Evolutionary conservation across 2,113 vertebrate genomes (phyloP).

Genomic region (Chinchilla lanigera): DNA sequence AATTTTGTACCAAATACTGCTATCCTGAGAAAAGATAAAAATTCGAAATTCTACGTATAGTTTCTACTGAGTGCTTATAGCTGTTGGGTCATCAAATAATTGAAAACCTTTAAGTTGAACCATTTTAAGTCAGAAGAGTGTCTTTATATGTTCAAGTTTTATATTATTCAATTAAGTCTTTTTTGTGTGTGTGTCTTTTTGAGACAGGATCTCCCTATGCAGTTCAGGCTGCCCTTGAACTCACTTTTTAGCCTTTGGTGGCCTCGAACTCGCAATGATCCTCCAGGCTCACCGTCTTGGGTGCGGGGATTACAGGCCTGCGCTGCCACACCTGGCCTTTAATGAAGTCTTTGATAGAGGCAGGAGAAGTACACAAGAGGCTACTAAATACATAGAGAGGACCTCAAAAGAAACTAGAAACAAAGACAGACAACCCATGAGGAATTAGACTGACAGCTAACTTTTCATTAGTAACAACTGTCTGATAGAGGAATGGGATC

Average conservation of each 20-base stretch:
- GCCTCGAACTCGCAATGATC: too few relatives aligned
- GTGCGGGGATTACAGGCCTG: too few relatives aligned
- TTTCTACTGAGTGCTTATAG: not conserved
- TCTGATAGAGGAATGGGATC: not conserved
- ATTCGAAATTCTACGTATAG: not conserved
- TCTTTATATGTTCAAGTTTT: not conserved
- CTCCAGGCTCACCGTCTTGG: too few relatives aligned
- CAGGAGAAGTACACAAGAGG: not conserved
- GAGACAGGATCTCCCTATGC: too few relatives aligned
- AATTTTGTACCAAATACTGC: not conserved
- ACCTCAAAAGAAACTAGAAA: conserved; percentile 19
- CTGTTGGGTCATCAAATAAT: not conserved
- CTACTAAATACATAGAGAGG: not conserved
- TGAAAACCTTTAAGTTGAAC: not conserved
- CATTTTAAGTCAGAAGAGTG: not conserved
- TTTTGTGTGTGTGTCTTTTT: too few relatives aligned
- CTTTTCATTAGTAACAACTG: conserved; percentile 13
- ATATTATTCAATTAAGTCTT: not conserved
- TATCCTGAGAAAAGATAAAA: not conserved
- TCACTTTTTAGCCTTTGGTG: too few relatives aligned
- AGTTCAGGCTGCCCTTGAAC: too few relatives aligned
- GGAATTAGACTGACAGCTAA: not conserved
- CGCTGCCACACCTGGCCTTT: not conserved
- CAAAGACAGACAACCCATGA: not conserved
- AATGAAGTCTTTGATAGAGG: not conserved